Conservation (phyloP, 2,888 invertebrate species). For the Esperia sulphurella region DNA sequence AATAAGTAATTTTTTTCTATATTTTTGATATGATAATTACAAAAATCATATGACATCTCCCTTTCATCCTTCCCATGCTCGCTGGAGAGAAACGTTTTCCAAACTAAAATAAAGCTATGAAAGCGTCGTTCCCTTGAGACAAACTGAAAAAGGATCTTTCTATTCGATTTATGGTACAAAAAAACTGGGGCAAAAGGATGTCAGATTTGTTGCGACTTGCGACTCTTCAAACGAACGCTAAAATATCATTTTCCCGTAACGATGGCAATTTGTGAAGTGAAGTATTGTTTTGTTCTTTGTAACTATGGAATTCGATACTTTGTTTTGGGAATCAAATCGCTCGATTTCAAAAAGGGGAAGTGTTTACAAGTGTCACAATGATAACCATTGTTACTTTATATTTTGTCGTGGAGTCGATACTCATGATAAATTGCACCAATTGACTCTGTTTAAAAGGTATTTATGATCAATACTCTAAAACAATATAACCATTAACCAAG, state of each 20-base stretch:
- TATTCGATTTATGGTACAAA: conserved; percentile 27
- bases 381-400: no score
- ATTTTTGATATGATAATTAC: no score
- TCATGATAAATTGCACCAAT: no score
- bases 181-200: conserved; percentile 22
- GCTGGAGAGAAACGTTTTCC: not conserved
- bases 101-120: conserved; percentile 32
- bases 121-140: conserved; percentile 25
- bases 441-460: no score
- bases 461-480: no score
- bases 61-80: not conserved
- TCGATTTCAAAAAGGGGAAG: not conserved
- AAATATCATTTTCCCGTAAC: conserved; percentile 18
- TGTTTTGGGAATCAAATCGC: not conserved
- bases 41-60: no score
- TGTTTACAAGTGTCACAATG: no score
- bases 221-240: conserved; percentile 23
- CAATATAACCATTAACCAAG: no score
- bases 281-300: conserved; percentile 5
- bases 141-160: conserved; percentile 18
- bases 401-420: no score
- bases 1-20: not conserved
- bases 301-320: not conserved
- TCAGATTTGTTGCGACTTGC: conserved; percentile 19
- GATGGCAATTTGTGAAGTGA: conserved; percentile 7